Percentiles rank a stretch among this genome's conserved stretches.
Evolutionary conservation across 2,797 vertebrate species (phyloP).

Genomic region (Pelochelys cantorii): DNA sequence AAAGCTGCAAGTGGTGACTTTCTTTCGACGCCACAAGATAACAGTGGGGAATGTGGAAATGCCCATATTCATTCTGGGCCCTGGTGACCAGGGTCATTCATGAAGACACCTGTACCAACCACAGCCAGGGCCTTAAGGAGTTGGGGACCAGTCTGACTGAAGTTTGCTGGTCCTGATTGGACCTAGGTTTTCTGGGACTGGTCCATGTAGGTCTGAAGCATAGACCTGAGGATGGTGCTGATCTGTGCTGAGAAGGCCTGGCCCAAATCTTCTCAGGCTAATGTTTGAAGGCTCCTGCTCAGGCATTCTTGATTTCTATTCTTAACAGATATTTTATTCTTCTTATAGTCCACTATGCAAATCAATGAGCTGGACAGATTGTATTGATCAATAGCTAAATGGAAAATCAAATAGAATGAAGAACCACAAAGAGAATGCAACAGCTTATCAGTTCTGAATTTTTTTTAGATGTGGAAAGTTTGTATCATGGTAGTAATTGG

Average conservation of each 20-base stretch:
- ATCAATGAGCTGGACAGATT: background rate
- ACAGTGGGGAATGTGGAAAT: no score
- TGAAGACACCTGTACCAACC: background rate
- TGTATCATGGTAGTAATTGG: background rate
- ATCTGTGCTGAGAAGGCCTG: background rate
- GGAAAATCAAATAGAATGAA: background rate
- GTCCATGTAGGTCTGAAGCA: background rate
- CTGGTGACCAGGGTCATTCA: background rate
- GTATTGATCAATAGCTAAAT: background rate
- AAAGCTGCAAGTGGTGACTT: no score
- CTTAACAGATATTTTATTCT: background rate
- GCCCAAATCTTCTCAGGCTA: background rate
- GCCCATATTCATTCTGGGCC: no score
- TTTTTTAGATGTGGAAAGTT: background rate
- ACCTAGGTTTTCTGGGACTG: background rate
- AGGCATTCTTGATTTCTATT: background rate
- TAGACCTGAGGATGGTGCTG: background rate
- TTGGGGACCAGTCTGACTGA: background rate
- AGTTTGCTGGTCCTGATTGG: background rate
- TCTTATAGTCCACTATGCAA: background rate
- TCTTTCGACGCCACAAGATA: no score
- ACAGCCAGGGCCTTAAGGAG: background rate
- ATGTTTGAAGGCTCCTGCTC: background rate
- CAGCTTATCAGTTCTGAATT: background rate
- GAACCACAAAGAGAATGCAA: background rate